phyloP scores from a whole-genome alignment of 1,140 invertebrate genomes.

The Zaprionus gabonicus region DNA sequence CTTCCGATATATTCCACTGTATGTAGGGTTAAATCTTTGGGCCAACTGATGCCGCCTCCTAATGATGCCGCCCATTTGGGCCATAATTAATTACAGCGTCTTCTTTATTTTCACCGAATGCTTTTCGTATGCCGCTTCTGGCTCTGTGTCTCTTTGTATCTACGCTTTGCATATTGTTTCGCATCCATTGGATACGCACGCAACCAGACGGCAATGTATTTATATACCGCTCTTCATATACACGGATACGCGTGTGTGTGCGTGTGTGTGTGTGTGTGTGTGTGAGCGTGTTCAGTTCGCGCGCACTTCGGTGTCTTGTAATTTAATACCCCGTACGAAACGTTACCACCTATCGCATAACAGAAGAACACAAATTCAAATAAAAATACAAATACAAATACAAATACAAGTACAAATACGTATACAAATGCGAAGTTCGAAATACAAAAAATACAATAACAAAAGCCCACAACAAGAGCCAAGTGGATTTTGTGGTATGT shows the following conservation, averaged over 20 bases:
- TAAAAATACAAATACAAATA: slow-evolving; percentile 35
- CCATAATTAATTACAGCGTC: slow-evolving; percentile 75
- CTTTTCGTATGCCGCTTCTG: slow-evolving; percentile 14
- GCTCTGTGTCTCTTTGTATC: slow-evolving; percentile 42
- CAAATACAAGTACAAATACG: slow-evolving; percentile 9
- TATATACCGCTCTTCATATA: slow-evolving; percentile 62
- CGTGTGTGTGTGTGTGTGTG: slow-evolving; percentile 36
- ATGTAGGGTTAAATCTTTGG: slow-evolving; percentile 24
- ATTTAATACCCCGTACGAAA: slow-evolving; percentile 78
- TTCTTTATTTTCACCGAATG: slow-evolving; percentile 41
- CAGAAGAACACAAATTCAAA: slow-evolving; percentile 59
- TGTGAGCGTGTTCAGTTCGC: slow-evolving; percentile 72
- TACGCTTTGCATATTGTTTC: slow-evolving; percentile 74
- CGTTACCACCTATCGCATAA: slow-evolving; percentile 79
- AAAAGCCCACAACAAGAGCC: slow-evolving; percentile 52
- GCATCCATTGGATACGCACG: slow-evolving; percentile 79
- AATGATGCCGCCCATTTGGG: slow-evolving; percentile 27
- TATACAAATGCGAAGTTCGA: slow-evolving; percentile 37
- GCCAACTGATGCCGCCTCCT: slow-evolving; percentile 27
- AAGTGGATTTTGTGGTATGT: slow-evolving; percentile 43
- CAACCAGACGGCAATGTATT: slow-evolving; percentile 70
- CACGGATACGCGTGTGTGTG: slow-evolving; percentile 2
- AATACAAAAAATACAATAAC: slow-evolving; percentile 52
- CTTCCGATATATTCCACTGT: slow-evolving; percentile 10
- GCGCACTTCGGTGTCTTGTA: slow-evolving; percentile 82